A percentile compares a stretch with the other conserved stretches of the same genome.
These are phyloP conservation scores for Orthonyx spaldingii DNA, from an alignment of 2,113 vertebrate genomes.

Conservation along the genomic window DNA sequence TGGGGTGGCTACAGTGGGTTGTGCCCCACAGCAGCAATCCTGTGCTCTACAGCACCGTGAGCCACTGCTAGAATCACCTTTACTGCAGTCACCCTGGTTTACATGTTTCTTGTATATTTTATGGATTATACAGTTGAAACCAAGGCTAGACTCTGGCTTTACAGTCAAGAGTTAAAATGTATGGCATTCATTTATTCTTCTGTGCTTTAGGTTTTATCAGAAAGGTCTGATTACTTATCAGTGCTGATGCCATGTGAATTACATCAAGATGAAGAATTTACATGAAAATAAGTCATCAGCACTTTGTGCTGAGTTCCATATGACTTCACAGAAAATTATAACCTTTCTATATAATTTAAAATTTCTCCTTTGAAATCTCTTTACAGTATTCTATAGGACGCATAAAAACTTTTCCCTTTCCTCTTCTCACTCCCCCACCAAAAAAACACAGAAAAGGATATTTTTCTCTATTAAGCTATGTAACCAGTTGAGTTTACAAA, in stretches of 20 bases:
- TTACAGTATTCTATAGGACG: background rate
- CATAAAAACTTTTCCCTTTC: background rate
- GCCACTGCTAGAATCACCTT: background rate
- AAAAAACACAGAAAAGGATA: background rate
- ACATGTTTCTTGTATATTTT: background rate
- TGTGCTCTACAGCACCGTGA: fast-evolving
- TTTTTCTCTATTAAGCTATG: background rate
- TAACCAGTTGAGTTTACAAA: background rate
- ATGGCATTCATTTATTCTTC: background rate
- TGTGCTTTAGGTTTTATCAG: slow-evolving; percentile 37
- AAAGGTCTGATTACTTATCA: slow-evolving; percentile 61
- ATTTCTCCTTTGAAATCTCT: slow-evolving; percentile 2
- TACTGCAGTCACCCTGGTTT: background rate
- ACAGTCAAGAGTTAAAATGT: slow-evolving; percentile 31
- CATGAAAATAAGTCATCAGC: slow-evolving; percentile 66
- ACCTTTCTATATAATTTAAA: slow-evolving; percentile 22
- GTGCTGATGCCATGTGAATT: slow-evolving; percentile 50
- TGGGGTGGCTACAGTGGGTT: background rate
- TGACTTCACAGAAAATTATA: slow-evolving; percentile 48
- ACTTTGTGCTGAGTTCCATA: slow-evolving; percentile 25
- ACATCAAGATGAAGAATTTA: slow-evolving; percentile 56
- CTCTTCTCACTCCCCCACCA: background rate
- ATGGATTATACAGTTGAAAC: background rate
- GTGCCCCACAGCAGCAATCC: background rate
- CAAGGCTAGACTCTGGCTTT: background rate